phyloP scores from a whole-genome alignment of 2,113 vertebrate species.

The Daubentonia madagascariensis region DNA sequence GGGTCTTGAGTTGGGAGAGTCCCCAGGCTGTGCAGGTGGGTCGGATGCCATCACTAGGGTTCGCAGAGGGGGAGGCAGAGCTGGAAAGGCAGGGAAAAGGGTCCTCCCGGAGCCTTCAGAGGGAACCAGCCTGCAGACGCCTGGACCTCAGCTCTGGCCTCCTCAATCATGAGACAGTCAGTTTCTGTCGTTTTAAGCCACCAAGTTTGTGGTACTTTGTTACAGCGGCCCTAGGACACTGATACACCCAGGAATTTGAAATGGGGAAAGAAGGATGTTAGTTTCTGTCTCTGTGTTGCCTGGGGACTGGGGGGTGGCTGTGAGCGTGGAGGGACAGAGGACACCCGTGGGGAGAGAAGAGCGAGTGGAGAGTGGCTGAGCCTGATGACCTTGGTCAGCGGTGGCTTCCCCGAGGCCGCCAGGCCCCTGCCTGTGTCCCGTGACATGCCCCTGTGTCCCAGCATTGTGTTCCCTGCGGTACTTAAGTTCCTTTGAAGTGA shows the following conservation, averaged over 20 bases:
- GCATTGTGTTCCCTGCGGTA: rapidly evolving
- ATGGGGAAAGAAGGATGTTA: not conserved
- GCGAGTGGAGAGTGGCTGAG: not conserved
- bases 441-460: rapidly evolving
- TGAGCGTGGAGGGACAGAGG: not conserved
- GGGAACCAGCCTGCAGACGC: not conserved
- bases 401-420: not conserved
- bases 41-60: not conserved
- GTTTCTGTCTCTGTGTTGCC: not conserved
- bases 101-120: rapidly evolving
- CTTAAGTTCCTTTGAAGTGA: not conserved
- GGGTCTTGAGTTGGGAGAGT: not conserved
- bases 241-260: not conserved
- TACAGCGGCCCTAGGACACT: not conserved
- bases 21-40: not conserved
- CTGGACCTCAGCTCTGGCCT: not conserved
- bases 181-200: not conserved
- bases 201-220: not conserved
- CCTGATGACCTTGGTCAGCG: rapidly evolving
- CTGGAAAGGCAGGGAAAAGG: not conserved
- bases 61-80: not conserved
- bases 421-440: rapidly evolving
- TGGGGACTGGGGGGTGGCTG: not conserved
- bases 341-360: not conserved
- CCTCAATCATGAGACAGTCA: too few species aligned